Evolutionary conservation across 2,113 vertebrate genomes (phyloP).

Genomic region (Equus przewalskii): DNA sequence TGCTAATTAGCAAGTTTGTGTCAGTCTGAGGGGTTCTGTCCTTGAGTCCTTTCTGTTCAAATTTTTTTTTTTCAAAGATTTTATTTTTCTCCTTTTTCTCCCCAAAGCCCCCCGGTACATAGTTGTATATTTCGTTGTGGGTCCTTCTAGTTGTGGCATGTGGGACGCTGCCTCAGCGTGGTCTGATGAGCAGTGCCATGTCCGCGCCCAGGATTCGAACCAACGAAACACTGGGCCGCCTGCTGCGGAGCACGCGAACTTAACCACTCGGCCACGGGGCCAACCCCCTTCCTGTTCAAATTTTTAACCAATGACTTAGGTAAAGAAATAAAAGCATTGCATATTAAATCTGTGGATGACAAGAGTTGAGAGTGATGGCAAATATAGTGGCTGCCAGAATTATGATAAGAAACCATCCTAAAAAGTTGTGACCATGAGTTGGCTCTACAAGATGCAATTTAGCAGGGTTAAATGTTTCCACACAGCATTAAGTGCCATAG

Average conservation of each 20-base stretch:
- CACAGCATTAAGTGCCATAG: background rate
- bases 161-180: too few relatives aligned
- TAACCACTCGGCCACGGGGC: too few relatives aligned
- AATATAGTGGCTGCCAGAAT: constrained; percentile 34
- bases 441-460: background rate
- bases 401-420: background rate
- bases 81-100: too few relatives aligned
- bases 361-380: background rate
- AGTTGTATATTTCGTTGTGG: too few relatives aligned
- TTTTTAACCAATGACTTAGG: constrained; percentile 2
- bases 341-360: background rate
- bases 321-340: background rate
- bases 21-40: background rate
- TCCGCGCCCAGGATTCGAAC: too few relatives aligned
- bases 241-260: too few relatives aligned
- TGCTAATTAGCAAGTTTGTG: background rate
- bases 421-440: background rate
- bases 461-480: background rate
- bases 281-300: background rate
- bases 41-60: background rate
- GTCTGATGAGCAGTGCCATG: too few relatives aligned
- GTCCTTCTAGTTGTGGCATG: too few relatives aligned
- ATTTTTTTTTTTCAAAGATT: background rate
- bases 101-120: too few relatives aligned
- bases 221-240: too few relatives aligned